A percentile compares a stretch with the other conserved stretches of the same genome.
Evolutionary conservation across 2,888 invertebrate genomes (phyloP).

Genomic region (Zele albiditarsus): DNA sequence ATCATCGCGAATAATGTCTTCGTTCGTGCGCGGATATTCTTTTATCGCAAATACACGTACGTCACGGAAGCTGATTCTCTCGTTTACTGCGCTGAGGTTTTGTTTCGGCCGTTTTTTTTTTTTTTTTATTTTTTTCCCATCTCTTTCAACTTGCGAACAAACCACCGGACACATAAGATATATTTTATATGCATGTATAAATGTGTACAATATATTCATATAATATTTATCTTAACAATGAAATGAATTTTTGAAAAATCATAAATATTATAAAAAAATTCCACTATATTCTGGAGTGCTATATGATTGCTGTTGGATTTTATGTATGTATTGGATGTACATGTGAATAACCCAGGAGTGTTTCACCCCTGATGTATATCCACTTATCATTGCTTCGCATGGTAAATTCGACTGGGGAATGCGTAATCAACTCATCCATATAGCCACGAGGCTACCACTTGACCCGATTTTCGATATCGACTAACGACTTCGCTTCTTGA

Average conservation of each 20-base stretch:
- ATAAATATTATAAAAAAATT: neutral
- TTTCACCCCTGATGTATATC: conserved; percentile 6
- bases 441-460: conserved; percentile 49
- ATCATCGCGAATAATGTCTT: conserved; percentile 57
- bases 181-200: neutral
- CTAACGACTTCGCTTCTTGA: conserved; percentile 49
- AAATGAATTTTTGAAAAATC: neutral
- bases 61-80: conserved; percentile 45
- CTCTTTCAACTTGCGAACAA: conserved; percentile 6
- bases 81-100: conserved; percentile 5
- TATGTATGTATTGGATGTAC: neutral
- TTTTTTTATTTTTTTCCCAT: neutral
- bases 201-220: neutral
- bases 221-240: neutral
- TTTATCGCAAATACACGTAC: conserved; percentile 52
- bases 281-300: neutral
- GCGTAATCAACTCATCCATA: conserved; percentile 53
- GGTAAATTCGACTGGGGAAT: conserved; percentile 41
- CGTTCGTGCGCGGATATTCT: conserved; percentile 52
- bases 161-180: conserved; percentile 10
- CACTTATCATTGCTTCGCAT: conserved; percentile 27
- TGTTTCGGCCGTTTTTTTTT: conserved; percentile 11
- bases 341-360: neutral
- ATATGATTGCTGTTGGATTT: neutral
- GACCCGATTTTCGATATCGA: conserved; percentile 59